Percentiles rank a stretch among this genome's conserved stretches.
These are phyloP conservation scores for Drosophila tristis DNA, from an alignment of 1,140 invertebrate species.

Conservation along the genomic window DNA sequence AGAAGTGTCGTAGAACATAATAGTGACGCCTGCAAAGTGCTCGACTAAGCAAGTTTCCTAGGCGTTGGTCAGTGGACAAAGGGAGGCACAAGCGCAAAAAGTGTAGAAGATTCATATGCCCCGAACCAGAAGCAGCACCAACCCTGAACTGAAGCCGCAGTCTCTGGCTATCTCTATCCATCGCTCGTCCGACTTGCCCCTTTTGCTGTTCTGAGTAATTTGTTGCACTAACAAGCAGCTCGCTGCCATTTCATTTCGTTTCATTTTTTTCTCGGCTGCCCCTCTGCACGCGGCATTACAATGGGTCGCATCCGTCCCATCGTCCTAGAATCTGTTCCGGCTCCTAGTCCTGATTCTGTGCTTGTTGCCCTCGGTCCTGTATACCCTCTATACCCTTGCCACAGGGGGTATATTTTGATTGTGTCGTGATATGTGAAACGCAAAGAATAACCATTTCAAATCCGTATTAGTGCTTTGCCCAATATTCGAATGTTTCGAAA, in stretches of 20 bases:
- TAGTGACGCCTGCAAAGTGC: constrained; percentile 72
- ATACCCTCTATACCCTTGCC: too few relatives aligned
- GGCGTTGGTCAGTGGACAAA: constrained; percentile 58
- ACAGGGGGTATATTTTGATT: too few relatives aligned
- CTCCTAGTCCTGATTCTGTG: not conserved
- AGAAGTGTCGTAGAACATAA: constrained; percentile 72
- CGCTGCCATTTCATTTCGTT: constrained; percentile 64
- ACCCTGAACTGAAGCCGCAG: too few relatives aligned
- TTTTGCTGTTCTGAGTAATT: constrained; percentile 61
- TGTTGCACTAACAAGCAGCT: constrained; percentile 73
- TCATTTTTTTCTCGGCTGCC: constrained; percentile 44
- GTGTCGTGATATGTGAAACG: too few relatives aligned
- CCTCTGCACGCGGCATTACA: not conserved
- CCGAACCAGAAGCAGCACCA: not conserved
- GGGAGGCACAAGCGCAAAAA: not conserved
- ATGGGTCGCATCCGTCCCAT: too few relatives aligned
- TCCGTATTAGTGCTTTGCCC: too few relatives aligned
- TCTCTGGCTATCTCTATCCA: constrained; percentile 5
- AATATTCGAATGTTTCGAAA: too few relatives aligned
- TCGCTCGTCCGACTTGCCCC: constrained; percentile 20
- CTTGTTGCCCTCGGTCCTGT: constrained; percentile 1
- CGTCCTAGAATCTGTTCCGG: too few relatives aligned
- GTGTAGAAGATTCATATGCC: constrained; percentile 24
- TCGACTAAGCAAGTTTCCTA: constrained; percentile 73
- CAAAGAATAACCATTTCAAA: too few relatives aligned